These are phyloP conservation scores for Calypte anna DNA, from an alignment of 2,113 vertebrate genomes.

Conservation along the genomic window DNA sequence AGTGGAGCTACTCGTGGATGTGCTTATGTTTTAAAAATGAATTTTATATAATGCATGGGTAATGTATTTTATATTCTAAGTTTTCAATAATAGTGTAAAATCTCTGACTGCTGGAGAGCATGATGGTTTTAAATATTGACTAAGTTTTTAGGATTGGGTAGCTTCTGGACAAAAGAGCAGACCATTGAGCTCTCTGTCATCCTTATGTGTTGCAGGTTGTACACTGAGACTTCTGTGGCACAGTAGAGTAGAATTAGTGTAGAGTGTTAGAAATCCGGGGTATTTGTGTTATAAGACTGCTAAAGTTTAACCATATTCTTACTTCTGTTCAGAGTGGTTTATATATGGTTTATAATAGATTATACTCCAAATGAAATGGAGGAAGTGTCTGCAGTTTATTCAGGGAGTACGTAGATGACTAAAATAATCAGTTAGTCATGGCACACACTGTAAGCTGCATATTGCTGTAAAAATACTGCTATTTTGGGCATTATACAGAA, in stretches of 20 bases:
- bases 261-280: neutral
- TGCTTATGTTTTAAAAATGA: neutral
- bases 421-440: neutral
- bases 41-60: neutral
- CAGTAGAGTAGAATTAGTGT: neutral
- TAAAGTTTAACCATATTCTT: neutral
- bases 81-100: neutral
- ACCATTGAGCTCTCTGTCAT: no score
- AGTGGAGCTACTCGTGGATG: neutral
- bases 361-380: neutral
- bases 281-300: neutral
- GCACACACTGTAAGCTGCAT: neutral
- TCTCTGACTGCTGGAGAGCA: neutral
- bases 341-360: neutral
- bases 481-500: neutral
- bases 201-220: neutral
- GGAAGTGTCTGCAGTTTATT: neutral
- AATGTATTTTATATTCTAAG: accelerated
- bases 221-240: accelerated
- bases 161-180: neutral
- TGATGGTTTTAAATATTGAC: neutral
- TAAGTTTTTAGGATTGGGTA: neutral
- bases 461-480: neutral
- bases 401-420: neutral
- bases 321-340: neutral